phyloP scores from a whole-genome alignment of 2,113 vertebrate genomes.

The Chlorodrepanis virens region DNA sequence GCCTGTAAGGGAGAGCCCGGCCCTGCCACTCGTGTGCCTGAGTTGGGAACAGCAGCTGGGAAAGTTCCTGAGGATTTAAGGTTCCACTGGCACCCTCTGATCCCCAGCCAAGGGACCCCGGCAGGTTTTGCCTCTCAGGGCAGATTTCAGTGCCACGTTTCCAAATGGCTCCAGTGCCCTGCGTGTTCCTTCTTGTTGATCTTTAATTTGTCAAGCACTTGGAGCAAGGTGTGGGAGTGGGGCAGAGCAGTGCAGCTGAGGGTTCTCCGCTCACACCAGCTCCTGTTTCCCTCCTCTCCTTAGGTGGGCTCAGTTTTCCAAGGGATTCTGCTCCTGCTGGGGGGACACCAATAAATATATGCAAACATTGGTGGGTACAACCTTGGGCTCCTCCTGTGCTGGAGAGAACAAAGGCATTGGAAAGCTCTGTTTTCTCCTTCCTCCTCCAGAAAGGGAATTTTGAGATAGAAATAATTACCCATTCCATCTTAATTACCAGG shows the following conservation, averaged over 20 bases:
- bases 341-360: background rate
- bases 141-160: background rate
- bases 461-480: background rate
- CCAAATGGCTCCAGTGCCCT: background rate
- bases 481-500: background rate
- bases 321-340: background rate
- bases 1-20: background rate
- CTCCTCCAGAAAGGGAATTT: background rate
- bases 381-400: accelerated
- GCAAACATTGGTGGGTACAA: background rate
- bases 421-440: background rate
- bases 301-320: background rate
- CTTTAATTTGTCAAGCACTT: background rate
- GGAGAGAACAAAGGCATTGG: background rate
- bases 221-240: background rate
- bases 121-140: background rate
- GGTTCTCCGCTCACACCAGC: background rate
- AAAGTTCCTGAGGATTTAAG: background rate
- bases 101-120: background rate
- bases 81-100: background rate
- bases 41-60: accelerated
- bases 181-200: accelerated
- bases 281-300: background rate
- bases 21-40: background rate
- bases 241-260: background rate